These are phyloP conservation scores for Charaxes varanes DNA, from an alignment of 1,140 invertebrate genomes.

Conservation along the genomic window DNA sequence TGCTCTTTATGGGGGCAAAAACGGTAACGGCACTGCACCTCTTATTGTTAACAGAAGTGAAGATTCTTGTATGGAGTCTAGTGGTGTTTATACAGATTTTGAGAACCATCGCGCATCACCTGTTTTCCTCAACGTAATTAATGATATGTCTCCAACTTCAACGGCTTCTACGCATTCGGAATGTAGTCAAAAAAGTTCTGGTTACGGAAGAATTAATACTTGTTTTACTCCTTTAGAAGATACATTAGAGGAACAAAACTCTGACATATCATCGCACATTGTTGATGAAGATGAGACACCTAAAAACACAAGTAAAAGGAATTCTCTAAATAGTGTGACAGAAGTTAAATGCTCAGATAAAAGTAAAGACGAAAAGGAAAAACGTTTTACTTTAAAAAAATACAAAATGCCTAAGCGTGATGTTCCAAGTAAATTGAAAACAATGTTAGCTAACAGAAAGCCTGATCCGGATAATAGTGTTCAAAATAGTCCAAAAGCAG, in stretches of 20 bases:
- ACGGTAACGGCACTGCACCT: constrained; percentile 67
- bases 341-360: constrained; percentile 44
- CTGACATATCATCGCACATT: constrained; percentile 28
- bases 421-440: constrained; percentile 83
- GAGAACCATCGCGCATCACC: constrained; percentile 78
- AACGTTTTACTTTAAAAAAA: constrained; percentile 77
- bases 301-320: constrained; percentile 59
- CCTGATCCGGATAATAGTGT: constrained; percentile 65
- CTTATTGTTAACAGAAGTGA: constrained; percentile 73
- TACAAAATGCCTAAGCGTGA: constrained; percentile 85
- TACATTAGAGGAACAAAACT: constrained; percentile 37
- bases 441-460: constrained; percentile 76
- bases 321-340: constrained; percentile 62
- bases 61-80: constrained; percentile 87
- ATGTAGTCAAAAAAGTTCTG: constrained; percentile 58
- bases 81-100: constrained; percentile 89
- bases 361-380: constrained; percentile 74
- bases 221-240: constrained; percentile 48
- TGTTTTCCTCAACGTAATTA: constrained; percentile 66
- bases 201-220: constrained; percentile 35
- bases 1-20: constrained; percentile 82
- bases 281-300: constrained; percentile 48
- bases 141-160: constrained; percentile 76
- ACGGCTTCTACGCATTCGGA: constrained; percentile 70
- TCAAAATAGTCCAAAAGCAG: constrained; percentile 59